Percentiles rank a stretch among this genome's conserved stretches.
Conservation (phyloP, 2,888 invertebrate species). For the Pandemis corylana region DNA sequence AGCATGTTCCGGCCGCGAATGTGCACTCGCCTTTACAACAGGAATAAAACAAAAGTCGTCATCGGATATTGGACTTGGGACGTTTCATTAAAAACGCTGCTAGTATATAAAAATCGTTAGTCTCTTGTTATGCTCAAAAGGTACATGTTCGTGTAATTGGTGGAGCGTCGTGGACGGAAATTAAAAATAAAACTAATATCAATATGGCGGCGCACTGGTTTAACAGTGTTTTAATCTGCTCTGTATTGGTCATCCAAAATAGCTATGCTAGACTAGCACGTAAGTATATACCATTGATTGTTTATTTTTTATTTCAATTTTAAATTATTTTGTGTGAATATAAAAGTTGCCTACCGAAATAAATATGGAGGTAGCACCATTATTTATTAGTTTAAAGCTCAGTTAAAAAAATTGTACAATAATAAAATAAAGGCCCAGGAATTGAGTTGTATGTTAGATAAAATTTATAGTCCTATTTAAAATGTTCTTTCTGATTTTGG, state of each 20-base stretch:
- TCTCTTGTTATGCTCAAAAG: not conserved
- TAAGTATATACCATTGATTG: conserved; percentile 54
- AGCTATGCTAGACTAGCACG: conserved; percentile 68
- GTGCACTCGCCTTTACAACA: conserved; percentile 1
- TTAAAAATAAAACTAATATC: not conserved
- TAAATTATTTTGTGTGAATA: not conserved
- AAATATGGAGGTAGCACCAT: too few relatives aligned
- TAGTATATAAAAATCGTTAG: conserved; percentile 9
- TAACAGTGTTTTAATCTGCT: not conserved
- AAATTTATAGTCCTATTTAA: too few relatives aligned
- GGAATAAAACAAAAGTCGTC: conserved; percentile 5
- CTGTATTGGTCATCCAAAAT: conserved; percentile 49
- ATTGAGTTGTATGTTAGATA: too few relatives aligned
- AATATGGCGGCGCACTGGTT: not conserved
- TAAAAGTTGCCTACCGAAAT: too few relatives aligned
- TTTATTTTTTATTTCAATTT: not conserved
- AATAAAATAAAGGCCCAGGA: too few relatives aligned
- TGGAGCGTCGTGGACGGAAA: not conserved
- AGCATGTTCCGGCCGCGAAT: not conserved
- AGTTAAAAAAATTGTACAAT: too few relatives aligned
- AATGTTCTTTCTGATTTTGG: too few relatives aligned
- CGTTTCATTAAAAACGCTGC: conserved; percentile 2
- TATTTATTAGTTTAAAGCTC: too few relatives aligned
- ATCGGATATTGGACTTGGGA: not conserved
- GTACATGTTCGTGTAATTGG: not conserved